These are phyloP conservation scores for Heliornis fulica DNA, from an alignment of 2,113 vertebrate species.

Conservation along the genomic window DNA sequence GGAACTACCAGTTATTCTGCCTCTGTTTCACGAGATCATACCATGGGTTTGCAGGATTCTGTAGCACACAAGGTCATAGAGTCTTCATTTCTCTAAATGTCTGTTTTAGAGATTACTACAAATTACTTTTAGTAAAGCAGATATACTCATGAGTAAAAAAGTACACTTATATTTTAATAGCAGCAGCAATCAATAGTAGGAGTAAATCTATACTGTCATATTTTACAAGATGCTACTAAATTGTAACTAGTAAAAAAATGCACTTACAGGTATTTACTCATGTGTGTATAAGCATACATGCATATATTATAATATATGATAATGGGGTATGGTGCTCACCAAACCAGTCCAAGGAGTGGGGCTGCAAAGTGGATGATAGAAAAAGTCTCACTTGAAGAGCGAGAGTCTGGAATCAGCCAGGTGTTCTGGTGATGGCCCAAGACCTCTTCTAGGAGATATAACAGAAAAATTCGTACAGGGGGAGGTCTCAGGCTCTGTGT, in stretches of 20 bases:
- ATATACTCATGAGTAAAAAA: not conserved
- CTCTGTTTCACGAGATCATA: not conserved
- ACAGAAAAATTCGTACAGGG: not conserved
- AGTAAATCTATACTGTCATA: not conserved
- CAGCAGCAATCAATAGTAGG: not conserved
- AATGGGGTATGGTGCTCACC: not conserved
- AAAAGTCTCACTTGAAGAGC: not conserved
- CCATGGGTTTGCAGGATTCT: not conserved
- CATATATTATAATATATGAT: not conserved
- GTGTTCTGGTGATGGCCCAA: not conserved
- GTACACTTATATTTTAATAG: not conserved
- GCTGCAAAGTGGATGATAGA: not conserved
- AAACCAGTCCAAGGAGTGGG: not conserved
- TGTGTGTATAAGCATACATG: rapidly evolving
- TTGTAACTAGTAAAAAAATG: not conserved
- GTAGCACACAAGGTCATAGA: rapidly evolving
- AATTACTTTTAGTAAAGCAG: not conserved
- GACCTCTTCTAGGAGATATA: not conserved
- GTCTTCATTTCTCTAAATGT: not conserved
- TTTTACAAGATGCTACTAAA: not conserved
- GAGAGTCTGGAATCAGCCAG: not conserved
- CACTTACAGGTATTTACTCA: not conserved
- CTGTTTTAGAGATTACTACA: not conserved
- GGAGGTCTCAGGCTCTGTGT: rapidly evolving
- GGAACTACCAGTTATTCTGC: not conserved